Evolutionary conservation across 2,113 vertebrate genomes (phyloP).

Genomic region (Stegostoma tigrinum): DNA sequence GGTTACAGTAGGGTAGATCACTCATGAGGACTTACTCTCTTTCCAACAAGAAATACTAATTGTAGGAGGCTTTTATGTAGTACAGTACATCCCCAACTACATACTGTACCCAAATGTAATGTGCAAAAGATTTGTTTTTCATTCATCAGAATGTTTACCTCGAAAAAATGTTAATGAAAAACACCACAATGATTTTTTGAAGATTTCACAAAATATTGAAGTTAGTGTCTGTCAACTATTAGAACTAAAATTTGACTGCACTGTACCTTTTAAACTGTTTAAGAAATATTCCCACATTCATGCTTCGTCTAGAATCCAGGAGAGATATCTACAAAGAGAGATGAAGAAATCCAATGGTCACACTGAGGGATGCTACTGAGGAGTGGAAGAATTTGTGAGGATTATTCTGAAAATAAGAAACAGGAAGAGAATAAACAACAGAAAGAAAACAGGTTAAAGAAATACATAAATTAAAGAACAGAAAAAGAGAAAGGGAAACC

Average conservation of each 20-base stretch:
- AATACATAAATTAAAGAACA: not conserved
- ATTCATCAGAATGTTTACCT: not conserved
- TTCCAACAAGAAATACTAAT: not conserved
- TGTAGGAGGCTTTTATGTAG: not conserved
- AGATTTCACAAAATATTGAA: not conserved
- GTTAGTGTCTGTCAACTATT: not conserved
- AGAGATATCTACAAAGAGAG: slow-evolving; percentile 54
- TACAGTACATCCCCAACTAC: not conserved
- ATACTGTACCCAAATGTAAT: not conserved
- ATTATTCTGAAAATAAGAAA: not conserved
- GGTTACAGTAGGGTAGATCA: not conserved
- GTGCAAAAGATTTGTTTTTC: not conserved
- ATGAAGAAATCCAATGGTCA: not conserved
- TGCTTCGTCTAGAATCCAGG: slow-evolving; percentile 64
- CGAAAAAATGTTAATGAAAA: not conserved
- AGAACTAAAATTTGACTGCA: not conserved
- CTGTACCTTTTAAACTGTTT: slow-evolving; percentile 71
- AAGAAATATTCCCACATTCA: slow-evolving; percentile 72
- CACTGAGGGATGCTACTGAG: not conserved
- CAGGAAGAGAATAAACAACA: not conserved
- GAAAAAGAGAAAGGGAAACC: not conserved
- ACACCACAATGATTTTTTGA: not conserved
- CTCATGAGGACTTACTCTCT: not conserved
- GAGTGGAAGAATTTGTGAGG: not conserved
- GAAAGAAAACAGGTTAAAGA: not conserved